phyloP scores from a whole-genome alignment of 2,797 vertebrate species.

The Eidolon dupreanum region DNA sequence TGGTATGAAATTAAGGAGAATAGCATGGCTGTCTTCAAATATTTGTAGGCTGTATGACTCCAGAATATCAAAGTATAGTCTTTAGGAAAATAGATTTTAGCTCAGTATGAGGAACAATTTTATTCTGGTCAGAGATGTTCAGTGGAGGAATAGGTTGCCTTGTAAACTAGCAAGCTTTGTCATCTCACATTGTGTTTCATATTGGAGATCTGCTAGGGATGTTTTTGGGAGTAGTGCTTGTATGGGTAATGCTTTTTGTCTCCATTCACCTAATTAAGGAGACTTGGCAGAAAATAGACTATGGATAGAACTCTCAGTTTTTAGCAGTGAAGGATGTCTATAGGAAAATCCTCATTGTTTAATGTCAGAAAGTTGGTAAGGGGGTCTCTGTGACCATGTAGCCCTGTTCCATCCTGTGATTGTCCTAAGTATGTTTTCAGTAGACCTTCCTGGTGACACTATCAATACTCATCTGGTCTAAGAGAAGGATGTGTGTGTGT shows the following conservation, averaged over 20 bases:
- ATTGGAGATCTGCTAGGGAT: neutral
- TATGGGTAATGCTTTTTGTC: neutral
- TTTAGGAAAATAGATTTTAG: slow-evolving; percentile 8
- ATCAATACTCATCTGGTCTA: neutral
- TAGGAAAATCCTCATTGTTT: neutral
- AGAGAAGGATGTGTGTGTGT: neutral
- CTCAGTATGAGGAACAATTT: neutral
- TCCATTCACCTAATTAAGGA: neutral
- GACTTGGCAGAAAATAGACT: neutral
- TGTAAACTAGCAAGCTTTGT: neutral
- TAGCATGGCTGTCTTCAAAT: neutral
- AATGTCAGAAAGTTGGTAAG: neutral
- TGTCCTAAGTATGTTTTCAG: neutral
- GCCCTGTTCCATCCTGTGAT: neutral
- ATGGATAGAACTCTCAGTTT: neutral
- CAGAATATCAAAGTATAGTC: neutral
- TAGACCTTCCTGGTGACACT: neutral
- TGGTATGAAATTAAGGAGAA: neutral
- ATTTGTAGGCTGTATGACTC: neutral
- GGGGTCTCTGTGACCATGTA: neutral
- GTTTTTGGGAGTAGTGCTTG: neutral
- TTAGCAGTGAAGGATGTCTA: neutral
- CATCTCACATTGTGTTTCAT: neutral
- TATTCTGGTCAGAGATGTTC: neutral
- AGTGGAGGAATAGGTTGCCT: neutral